Percentiles rank a stretch among this genome's conserved stretches.
phyloP scores from a whole-genome alignment of 1,140 invertebrate species.

The Brachionus koreanus region DNA sequence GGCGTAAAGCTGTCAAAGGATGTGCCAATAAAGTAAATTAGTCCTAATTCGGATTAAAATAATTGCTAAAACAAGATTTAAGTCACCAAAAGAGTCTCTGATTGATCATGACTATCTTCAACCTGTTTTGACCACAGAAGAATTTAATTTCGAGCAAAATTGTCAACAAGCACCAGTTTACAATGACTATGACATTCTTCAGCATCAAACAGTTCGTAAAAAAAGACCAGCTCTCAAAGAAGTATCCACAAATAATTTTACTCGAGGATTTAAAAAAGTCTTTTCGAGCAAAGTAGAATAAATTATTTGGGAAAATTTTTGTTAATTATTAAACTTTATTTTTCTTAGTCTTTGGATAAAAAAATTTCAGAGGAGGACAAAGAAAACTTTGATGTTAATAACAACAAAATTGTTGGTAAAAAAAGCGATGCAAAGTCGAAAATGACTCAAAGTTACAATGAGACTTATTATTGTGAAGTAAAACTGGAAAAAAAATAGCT shows the following conservation, averaged over 20 bases:
- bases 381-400: background rate
- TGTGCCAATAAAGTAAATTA: constrained; percentile 6
- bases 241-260: constrained; percentile 2
- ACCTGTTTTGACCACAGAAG: background rate
- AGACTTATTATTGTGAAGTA: constrained; percentile 17
- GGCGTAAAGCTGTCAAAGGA: constrained; percentile 31
- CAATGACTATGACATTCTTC: constrained; percentile 27
- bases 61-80: background rate
- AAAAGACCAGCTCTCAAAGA: background rate
- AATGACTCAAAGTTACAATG: background rate
- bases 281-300: constrained; percentile 19
- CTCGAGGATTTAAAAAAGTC: constrained; percentile 8
- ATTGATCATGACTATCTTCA: constrained; percentile 12
- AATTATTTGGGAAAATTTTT: background rate
- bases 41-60: background rate
- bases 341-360: constrained; percentile 11
- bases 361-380: background rate
- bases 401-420: background rate
- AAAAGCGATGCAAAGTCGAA: background rate
- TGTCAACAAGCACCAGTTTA: background rate
- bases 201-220: background rate
- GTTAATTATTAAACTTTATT: no score
- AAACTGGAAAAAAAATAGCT: background rate
- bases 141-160: constrained; percentile 8
- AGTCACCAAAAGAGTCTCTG: background rate